phyloP scores from a whole-genome alignment of 2,888 invertebrate genomes.

The Lepidocyrtoides sp. region DNA sequence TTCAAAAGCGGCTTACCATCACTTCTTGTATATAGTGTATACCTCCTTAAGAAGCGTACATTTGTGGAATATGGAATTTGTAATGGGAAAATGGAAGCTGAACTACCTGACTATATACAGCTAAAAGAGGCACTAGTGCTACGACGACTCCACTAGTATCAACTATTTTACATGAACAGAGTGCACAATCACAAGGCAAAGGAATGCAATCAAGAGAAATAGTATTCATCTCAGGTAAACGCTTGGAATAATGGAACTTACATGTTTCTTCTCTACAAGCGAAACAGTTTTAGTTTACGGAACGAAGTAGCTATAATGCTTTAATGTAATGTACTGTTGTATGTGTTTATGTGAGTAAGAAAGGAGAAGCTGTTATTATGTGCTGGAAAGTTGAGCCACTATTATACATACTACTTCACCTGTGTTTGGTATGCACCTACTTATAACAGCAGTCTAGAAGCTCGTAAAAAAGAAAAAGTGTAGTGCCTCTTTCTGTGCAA shows the following conservation, averaged over 20 bases:
- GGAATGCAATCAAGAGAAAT: constrained; percentile 56
- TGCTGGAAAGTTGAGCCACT: not conserved
- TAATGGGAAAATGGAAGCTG: not conserved
- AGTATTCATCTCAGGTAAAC: constrained; percentile 62
- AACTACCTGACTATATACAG: not conserved
- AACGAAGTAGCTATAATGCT: too few relatives aligned
- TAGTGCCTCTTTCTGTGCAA: not conserved
- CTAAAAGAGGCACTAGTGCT: not conserved
- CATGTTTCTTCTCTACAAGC: constrained; percentile 16
- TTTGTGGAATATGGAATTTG: constrained; percentile 34
- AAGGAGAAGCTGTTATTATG: too few relatives aligned
- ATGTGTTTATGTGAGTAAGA: too few relatives aligned
- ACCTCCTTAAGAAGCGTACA: not conserved
- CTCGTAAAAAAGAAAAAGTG: not conserved
- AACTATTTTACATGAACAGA: not conserved
- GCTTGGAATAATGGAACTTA: constrained; percentile 48
- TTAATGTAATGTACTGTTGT: too few relatives aligned
- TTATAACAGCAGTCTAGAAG: too few relatives aligned
- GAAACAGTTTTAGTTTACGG: too few relatives aligned
- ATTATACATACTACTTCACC: not conserved
- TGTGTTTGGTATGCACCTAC: too few relatives aligned
- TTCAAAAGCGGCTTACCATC: constrained; percentile 55
- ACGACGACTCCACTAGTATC: not conserved
- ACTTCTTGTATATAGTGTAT: not conserved
- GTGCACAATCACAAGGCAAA: constrained; percentile 16